Base-by-base conservation (phyloP, 2,113 vertebrate genomes). In the Aplodontia rufa region DNA sequence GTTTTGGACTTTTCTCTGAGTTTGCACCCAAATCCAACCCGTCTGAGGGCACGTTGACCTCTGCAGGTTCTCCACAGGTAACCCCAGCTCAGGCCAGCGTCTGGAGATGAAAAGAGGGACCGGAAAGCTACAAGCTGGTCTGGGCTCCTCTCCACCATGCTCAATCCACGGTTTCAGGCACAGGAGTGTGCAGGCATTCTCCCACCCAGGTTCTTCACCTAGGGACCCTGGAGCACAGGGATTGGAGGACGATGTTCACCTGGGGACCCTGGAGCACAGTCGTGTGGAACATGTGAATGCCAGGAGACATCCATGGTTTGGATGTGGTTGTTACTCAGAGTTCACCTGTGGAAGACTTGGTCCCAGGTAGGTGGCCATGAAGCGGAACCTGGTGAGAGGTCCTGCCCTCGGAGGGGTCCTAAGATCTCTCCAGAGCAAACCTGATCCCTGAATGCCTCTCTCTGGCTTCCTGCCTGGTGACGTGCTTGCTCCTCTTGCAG, bases 211-310 rank as follows among this genome's bases (percentile, higher is more conserved):
- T 42, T 79, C 78, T 68, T 20, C 16, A 24, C 8, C 14, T 30
- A 6, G n/a, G 53, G 40, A 10, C 32, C 47, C 66, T 35, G 5
- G 45, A 11, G 28, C 72, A 47, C 83, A 79, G 22, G 19, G 28
- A 0, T 16, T 8, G n/a, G n/a, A n/a, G n/a, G n/a, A n/a, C n/a
- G n/a, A n/a, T n/a, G n/a, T 68, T 20, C 16, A 24, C 8, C 17
- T 28, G 5, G 37, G 42, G 37, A 12, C 35, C 49, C 62, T n/a
- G 3, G 40, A 7, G 30, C 74, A 49, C 80, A 0, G 24, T 9
- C 69, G 24, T 14, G 30, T 6, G 49, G 16, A 19, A 3, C 26
- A 3, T 1, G n/a, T 5, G n/a, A 2, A 5, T 2, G n/a, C 17
- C 30, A 16, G 12, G 12, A 1, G 83, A 17, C 22, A 10, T 6